Percentiles rank a stretch among this genome's conserved stretches.
phyloP scores from a whole-genome alignment of 2,888 invertebrate species.

The Apamea epomidion region DNA sequence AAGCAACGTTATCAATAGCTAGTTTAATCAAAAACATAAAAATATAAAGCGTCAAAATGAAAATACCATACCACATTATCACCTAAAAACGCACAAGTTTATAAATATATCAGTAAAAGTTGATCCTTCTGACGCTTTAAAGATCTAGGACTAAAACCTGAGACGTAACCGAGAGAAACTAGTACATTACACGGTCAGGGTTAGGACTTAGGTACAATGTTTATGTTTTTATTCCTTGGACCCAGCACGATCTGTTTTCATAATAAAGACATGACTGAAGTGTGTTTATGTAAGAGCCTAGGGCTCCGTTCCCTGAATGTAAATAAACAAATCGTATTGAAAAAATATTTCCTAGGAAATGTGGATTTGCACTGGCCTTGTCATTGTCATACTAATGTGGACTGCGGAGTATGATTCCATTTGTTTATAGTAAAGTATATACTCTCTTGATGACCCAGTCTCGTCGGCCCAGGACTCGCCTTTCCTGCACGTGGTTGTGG shows the following conservation, averaged over 20 bases:
- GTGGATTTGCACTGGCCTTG: neutral
- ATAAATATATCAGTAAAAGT: slow-evolving; percentile 12
- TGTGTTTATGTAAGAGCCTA: slow-evolving; percentile 23
- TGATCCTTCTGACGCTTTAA: neutral
- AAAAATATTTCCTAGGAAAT: slow-evolving; percentile 9
- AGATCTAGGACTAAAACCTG: slow-evolving; percentile 15
- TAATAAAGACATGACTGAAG: slow-evolving; percentile 24
- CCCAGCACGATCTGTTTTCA: slow-evolving; percentile 25
- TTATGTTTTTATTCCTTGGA: slow-evolving; percentile 25
- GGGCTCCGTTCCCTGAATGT: slow-evolving; percentile 2
- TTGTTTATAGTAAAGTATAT: too few species aligned
- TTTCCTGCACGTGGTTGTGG: too few species aligned
- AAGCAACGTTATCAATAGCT: neutral
- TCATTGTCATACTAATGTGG: neutral
- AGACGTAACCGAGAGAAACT: slow-evolving; percentile 1
- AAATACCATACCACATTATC: too few species aligned
- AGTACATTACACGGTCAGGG: slow-evolving; percentile 34
- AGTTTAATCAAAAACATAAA: neutral
- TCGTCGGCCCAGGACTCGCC: too few species aligned
- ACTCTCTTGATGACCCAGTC: too few species aligned
- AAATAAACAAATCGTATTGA: slow-evolving; percentile 34
- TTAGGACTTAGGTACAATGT: neutral
- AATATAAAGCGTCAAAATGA: neutral
- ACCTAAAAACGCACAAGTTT: neutral
- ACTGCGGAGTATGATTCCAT: neutral